These are phyloP conservation scores for Morone saxatilis DNA, from an alignment of 2,113 vertebrate genomes.

Conservation along the genomic window DNA sequence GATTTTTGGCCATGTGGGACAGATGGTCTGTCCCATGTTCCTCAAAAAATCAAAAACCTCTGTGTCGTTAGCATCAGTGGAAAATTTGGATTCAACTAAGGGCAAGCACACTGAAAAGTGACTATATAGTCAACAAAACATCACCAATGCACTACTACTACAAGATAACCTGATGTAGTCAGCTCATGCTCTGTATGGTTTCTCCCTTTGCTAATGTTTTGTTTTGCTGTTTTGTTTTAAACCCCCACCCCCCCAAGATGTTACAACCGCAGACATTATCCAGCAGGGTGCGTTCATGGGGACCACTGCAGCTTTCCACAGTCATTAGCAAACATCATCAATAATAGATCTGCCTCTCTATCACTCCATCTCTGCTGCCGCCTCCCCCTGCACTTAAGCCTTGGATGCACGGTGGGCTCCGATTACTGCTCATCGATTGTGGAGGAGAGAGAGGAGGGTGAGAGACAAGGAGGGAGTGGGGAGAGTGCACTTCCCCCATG, in stretches of 20 bases:
- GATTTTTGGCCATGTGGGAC: conserved; percentile 7
- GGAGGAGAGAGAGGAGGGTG: conserved; percentile 56
- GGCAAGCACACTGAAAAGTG: not conserved
- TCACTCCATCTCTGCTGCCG: conserved; percentile 76
- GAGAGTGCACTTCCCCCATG: conserved; percentile 29
- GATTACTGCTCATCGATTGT: conserved; percentile 84
- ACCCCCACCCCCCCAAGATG: conserved; percentile 20
- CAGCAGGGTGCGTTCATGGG: conserved; percentile 55
- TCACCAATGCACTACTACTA: not conserved
- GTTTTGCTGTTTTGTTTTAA: conserved; percentile 63
- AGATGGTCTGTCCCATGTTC: not conserved
- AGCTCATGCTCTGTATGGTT: not conserved
- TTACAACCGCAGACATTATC: conserved; percentile 67
- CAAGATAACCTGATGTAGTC: not conserved
- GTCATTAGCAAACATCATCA: conserved; percentile 86
- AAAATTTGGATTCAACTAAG: not conserved
- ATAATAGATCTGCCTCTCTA: conserved; percentile 85
- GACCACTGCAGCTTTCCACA: conserved; percentile 78
- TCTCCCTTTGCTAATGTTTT: conserved; percentile 42
- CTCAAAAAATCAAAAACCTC: conserved; percentile 4
- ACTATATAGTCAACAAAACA: not conserved
- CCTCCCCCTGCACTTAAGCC: conserved; percentile 82
- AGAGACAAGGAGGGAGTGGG: conserved; percentile 19
- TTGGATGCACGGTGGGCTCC: conserved; percentile 72
- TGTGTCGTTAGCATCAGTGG: not conserved